Evolutionary conservation across 2,797 vertebrate species (phyloP), one percentile per base, ranked within the genome.

Genomic region (Sebastes paucispinis): DNA sequence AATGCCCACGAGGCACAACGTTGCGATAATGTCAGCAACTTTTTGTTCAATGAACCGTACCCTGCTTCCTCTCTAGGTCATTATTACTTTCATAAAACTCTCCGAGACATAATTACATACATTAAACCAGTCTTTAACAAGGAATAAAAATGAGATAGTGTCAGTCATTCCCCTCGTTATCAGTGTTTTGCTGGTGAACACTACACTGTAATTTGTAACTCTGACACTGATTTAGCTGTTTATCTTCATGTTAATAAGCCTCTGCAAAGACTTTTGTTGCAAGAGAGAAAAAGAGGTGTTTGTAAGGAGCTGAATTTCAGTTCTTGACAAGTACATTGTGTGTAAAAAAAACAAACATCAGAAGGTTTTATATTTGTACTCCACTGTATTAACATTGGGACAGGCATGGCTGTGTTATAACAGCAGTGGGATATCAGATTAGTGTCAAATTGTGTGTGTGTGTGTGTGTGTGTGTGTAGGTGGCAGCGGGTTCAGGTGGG

Each of bases 381-480:
- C 34, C 27, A 8, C 3, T 74, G 27, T 20, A 27, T 50, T 64
- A 52, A 62, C 27, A 57, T 67, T 5, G 22, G 3, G 27, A 59
- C 18, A 27, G 59, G 1, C 18, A 34, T 31, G 18, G 24, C 14
- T 4, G 4, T 60, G 18, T 39, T 22, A 34, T 34, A 22, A 55
- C 11, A 69, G 22, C n/a, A 39, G 31, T 6, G 47, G 8, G 16
- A 71, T 24, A 54, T 43, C 47, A 50, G n/a, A 69, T 72, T 24
- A 24, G 36, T 27, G 4, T 69, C 7, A 9, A 27, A 3, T 2
- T 57, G 58, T 43, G 24, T 80, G n/a, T 80, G 29, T 86, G 34
- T 85, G 22, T 86, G 39, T 86, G 39, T 85, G 22, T 86, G 32
- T 86, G 27, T 75, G 5, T 77, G 1, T 13, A 95, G 94, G 92